Conservation (phyloP, 2,113 vertebrate species). For the Caretta caretta region DNA sequence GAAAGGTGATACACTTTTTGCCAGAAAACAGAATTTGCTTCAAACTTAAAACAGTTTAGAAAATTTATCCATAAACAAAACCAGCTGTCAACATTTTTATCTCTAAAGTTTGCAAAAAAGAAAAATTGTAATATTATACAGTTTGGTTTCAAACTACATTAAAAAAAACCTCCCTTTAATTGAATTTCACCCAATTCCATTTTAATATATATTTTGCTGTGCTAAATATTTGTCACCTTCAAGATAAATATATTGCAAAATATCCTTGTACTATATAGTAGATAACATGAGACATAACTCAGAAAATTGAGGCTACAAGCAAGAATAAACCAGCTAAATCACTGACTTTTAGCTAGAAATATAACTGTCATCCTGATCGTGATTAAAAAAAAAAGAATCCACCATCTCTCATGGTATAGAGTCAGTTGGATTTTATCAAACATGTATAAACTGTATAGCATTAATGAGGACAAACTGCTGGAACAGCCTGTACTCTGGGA, state of each 20-base stretch:
- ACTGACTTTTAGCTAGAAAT: not conserved
- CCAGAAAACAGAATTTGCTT: not conserved
- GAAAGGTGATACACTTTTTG: constrained; percentile 9
- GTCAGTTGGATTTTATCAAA: not conserved
- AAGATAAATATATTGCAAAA: not conserved
- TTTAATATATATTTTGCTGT: not conserved
- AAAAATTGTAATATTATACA: not conserved
- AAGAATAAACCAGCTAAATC: constrained; percentile 19
- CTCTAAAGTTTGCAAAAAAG: not conserved
- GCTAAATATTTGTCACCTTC: not conserved
- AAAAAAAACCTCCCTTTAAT: not conserved
- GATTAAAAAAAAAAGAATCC: not conserved
- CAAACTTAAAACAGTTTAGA: not conserved
- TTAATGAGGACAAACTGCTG: not conserved
- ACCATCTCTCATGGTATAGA: not conserved
- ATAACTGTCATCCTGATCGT: accelerated
- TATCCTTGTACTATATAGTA: not conserved
- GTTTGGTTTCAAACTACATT: no score
- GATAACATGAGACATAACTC: constrained; percentile 12
- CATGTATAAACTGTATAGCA: not conserved
- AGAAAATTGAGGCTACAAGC: constrained; percentile 9
- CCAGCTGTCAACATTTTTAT: not conserved
- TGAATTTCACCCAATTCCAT: constrained; percentile 1
- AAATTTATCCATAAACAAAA: not conserved
- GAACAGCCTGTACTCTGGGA: not conserved